Base-by-base conservation (phyloP, 2,888 invertebrate species). In the Dilophus febrilis region DNA sequence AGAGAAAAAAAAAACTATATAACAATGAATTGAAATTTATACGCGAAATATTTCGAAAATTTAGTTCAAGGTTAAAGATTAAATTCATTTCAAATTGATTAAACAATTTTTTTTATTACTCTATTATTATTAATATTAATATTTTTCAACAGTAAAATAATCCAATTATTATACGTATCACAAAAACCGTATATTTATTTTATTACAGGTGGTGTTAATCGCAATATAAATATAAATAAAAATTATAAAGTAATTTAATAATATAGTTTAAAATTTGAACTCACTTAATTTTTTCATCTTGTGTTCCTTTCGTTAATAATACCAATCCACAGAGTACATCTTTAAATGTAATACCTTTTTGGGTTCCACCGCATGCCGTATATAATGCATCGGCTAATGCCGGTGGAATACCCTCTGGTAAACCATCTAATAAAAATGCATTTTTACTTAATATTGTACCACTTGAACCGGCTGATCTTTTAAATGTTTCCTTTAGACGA, bases 241-340 rank as follows among this genome's bases (percentile, higher is more conserved):
- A 14, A 4, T n/a, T n/a, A n/a, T n/a, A n/a, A n/a, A n/a, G n/a
- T n/a, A n/a, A n/a, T n/a, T n/a, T n/a, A n/a, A n/a, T n/a, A n/a
- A n/a, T n/a, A n/a, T n/a, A n/a, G n/a, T n/a, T n/a, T 13, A 18
- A 14, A 14, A 34, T 12, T 8, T 18, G 16, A 31, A 40, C 61
- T 66, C 59, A 73, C 79, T 76, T 74, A 46, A 85, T 77, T 70
- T 83, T 87, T 59, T 91, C 88, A 48, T 88, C 86, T 46, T 75
- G 71, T 37, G 74, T 77, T 40, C 90, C 90, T 52, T 82, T 77
- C 5, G 88, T 88, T 42, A 91, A 70, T 7, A 90, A 70, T 29
- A 90, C 87, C 44, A 91, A 67, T 1, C 87, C 87, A 58, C 86
- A 85, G 26, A 90, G 66, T 19, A 90, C 66, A 52, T 90, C 88